phyloP scores from a whole-genome alignment of 1,140 invertebrate genomes.

The Aphaenogaster ashmeadi region DNA sequence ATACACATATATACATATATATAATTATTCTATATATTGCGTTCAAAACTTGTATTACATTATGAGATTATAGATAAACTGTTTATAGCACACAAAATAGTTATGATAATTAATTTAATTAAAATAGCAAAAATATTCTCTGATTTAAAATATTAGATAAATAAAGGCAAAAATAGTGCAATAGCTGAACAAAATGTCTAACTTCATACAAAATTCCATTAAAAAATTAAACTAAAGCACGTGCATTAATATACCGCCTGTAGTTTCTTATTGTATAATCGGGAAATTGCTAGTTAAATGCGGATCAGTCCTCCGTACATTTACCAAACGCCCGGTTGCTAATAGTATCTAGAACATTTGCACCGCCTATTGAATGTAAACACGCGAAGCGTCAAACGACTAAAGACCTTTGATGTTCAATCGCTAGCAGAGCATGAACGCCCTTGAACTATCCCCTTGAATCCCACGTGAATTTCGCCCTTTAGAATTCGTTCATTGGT shows the following conservation, averaged over 20 bases:
- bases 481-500: constrained; percentile 60
- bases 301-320: constrained; percentile 44
- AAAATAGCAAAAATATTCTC: background rate
- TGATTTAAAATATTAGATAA: background rate
- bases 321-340: constrained; percentile 71
- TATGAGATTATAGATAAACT: background rate
- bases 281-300: constrained; percentile 32
- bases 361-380: constrained; percentile 67
- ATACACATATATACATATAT: background rate
- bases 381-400: constrained; percentile 77
- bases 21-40: background rate
- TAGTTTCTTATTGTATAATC: constrained; percentile 3
- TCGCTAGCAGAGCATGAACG: constrained; percentile 77
- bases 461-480: constrained; percentile 74
- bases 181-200: background rate
- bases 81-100: background rate
- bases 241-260: background rate
- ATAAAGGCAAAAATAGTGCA: background rate
- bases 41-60: background rate
- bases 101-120: background rate
- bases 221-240: background rate
- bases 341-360: constrained; percentile 69
- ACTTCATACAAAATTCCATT: constrained; percentile 1
- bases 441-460: constrained; percentile 67
- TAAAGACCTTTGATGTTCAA: constrained; percentile 82